Evolutionary conservation across 2,888 invertebrate genomes (phyloP).

Genomic region (Eurois occulta): DNA sequence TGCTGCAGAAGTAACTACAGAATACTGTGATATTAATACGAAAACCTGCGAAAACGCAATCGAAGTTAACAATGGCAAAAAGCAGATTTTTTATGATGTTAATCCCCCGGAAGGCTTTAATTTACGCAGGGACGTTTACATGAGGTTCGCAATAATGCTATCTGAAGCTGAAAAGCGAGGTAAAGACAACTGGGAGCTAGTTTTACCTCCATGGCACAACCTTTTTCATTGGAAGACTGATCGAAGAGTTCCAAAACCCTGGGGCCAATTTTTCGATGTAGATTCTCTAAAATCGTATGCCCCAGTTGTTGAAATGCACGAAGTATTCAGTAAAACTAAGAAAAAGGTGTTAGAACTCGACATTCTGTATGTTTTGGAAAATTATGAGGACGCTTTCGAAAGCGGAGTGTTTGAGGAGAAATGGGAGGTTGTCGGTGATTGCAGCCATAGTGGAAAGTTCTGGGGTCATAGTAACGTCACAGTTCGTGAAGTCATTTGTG

Average conservation of each 20-base stretch:
- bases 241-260: conserved; percentile 92
- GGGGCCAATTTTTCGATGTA: conserved; percentile 97
- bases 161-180: conserved; percentile 91
- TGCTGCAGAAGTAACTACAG: conserved; percentile 57
- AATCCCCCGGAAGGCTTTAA: conserved; percentile 99
- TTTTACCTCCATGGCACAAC: conserved; percentile 97
- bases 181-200: conserved; percentile 91
- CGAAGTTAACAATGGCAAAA: conserved; percentile 71
- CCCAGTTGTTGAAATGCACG: conserved; percentile 96
- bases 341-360: conserved; percentile 91
- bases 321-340: conserved; percentile 90
- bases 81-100: conserved; percentile 97
- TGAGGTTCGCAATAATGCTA: conserved; percentile 96
- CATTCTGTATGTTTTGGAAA: conserved; percentile 94
- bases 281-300: conserved; percentile 94
- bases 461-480: conserved; percentile 94
- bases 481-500: conserved; percentile 92
- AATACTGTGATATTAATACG: conserved; percentile 67
- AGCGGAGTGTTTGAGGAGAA: conserved; percentile 95
- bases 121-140: conserved; percentile 98
- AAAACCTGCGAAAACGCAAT: conserved; percentile 59
- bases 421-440: conserved; percentile 91
- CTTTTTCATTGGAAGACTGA: conserved; percentile 96
- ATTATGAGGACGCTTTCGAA: conserved; percentile 96
- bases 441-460: conserved; percentile 87